Percentiles rank a stretch among this genome's conserved stretches.
phyloP scores from a whole-genome alignment of 2,113 vertebrate species.

The Silurus glanis region DNA sequence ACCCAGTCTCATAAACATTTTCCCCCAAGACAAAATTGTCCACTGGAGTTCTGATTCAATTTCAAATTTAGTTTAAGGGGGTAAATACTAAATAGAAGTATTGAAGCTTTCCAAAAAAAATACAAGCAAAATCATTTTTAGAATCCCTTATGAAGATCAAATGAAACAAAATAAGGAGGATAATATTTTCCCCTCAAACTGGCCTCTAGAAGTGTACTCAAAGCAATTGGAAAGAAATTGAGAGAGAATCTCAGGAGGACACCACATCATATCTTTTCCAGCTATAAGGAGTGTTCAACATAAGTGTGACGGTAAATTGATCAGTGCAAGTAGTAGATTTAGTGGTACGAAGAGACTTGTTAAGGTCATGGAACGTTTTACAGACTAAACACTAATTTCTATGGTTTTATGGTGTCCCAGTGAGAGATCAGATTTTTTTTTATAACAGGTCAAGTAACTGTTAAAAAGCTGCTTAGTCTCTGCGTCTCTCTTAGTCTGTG shows the following conservation, averaged over 20 bases:
- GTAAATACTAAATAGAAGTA: background rate
- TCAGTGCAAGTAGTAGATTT: conserved; percentile 13
- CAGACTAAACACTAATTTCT: background rate
- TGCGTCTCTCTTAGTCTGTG: conserved; percentile 39
- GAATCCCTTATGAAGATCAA: background rate
- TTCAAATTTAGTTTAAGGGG: background rate
- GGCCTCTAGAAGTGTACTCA: conserved; percentile 34
- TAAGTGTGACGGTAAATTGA: background rate
- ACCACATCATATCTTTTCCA: conserved; percentile 31
- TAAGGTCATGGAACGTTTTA: background rate
- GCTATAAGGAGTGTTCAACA: conserved; percentile 34
- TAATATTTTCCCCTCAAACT: background rate
- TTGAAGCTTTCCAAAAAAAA: background rate
- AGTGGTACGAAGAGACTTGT: background rate
- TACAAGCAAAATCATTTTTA: background rate
- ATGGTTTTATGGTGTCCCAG: background rate
- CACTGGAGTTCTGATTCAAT: background rate
- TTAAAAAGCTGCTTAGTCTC: conserved; percentile 1
- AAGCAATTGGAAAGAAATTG: conserved; percentile 29
- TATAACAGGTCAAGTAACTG: background rate
- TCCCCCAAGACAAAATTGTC: background rate
- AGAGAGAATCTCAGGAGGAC: conserved; percentile 18
- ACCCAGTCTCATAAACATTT: background rate
- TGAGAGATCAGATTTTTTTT: background rate
- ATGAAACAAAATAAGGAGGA: background rate